Evolutionary conservation across 2,888 invertebrate species (phyloP), one percentile per base, ranked within the genome.

Genomic region (Macroteleia sp.): DNA sequence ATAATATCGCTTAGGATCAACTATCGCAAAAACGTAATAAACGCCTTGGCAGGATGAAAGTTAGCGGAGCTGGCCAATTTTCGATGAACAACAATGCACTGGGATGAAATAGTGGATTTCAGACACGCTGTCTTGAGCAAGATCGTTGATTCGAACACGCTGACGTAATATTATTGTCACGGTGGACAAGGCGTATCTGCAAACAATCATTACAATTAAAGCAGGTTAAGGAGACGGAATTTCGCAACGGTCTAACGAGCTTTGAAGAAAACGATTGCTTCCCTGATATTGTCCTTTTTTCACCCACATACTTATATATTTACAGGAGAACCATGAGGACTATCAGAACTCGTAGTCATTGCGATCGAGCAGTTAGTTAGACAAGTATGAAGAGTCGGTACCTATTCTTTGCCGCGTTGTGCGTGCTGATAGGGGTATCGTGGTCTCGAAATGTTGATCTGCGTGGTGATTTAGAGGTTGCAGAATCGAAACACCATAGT

Each of bases 391-490:
- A 79, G 81, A 79, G 19, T 56, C 56, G 73, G 4, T 64, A 36
- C 12, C 12, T 67, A 34, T 50, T 82, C 4, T 8, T 80, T 0
- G 3, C 14, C 57, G 77, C 67, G 48, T 5, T 77, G 25, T 66
- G 57, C 19, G 71, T 39, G 10, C 54, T 74, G 12, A 3, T 59
- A 6, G 42, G 44, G 17, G 42, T 74, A 9, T 22, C 62, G 14
- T 30, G 61, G 12, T 83, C 85, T 1, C 92, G 94, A 46, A 92
- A 94, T 88, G 92, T 93, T 79, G 86, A 92, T 42, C 91, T 92
- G 76, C 80, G 85, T 44, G 92, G 92, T n/a, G 94, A 94, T 83
- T 88, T 93, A n/a, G n/a, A n/a, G n/a, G n/a, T n/a, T n/a, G n/a
- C n/a, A n/a, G n/a, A n/a, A n/a, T n/a, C n/a, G n/a, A n/a, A n/a